Base-by-base conservation (phyloP, 2,113 vertebrate species). In the Neoarius graeffei region DNA sequence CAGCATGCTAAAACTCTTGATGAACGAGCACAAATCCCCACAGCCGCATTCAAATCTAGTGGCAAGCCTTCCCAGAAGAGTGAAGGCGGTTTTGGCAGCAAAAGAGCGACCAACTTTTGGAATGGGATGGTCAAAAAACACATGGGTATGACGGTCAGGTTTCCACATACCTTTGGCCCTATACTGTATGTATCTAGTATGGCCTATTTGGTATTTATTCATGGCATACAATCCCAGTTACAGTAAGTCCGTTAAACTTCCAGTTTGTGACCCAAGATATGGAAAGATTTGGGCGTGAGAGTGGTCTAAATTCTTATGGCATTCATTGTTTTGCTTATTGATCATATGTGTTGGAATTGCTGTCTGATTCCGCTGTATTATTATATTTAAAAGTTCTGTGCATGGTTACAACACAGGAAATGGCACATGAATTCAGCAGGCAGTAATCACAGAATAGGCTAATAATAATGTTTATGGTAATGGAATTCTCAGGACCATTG, bases 401-500 rank as follows among this genome's bases (percentile, higher is more conserved):
- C n/a, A 57, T 79, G 13, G n/a, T 64, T 19, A 8, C 73, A 73
- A 42, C 57, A 42, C 30, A 30, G 64, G 69, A 42, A 50, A 79
- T 13, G 23, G n/a, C 23, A 19, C 52, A 79, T 79, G 64, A 52
- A 7, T 84, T 59, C 64, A 80, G 11, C 73, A 56, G 74, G 35
- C 66, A 83, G 77, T 83, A 66, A 84, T 71, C 52, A 84, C 27
- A 11, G 42, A 76, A 50, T 10, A 50, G 42, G 20, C 11, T 50
- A 50, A 76, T 42, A 50, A 76, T 42, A 42, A 42, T 76, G 25
- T 76, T 76, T 9, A 73, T 83, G 30, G 23, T 84, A 25, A 83
- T 77, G 59, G 19, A 80, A 81, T 87, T 76, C 27, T 74, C 17
- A 77, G 54, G 85, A 85, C 57, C 19, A 30, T 30, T 87, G 20